Conservation (phyloP, 2,797 vertebrate species). For the Agapornis canus region DNA sequence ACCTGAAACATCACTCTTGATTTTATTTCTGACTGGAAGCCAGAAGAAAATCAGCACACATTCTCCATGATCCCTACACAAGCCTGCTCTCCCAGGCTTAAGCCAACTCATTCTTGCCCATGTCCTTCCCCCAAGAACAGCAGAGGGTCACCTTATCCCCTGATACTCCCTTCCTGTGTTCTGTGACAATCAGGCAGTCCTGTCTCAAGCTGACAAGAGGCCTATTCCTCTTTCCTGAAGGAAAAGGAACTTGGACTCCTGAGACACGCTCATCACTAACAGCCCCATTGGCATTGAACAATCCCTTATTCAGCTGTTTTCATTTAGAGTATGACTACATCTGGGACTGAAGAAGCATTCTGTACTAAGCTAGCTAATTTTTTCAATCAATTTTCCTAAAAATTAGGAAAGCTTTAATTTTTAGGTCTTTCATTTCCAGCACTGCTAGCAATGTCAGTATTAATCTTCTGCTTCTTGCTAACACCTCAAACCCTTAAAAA, state of each 20-base stretch:
- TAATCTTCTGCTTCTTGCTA: background rate
- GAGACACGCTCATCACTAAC: background rate
- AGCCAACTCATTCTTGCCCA: background rate
- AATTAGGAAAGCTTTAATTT: background rate
- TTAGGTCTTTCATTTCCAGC: background rate
- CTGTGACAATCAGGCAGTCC: background rate
- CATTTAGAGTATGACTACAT: background rate
- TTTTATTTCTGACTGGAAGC: background rate
- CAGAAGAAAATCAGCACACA: background rate
- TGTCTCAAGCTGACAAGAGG: background rate
- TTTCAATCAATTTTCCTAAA: background rate
- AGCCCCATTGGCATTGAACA: background rate
- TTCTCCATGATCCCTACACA: background rate
- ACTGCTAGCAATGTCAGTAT: background rate
- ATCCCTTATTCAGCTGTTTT: background rate
- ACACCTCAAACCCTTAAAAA: background rate
- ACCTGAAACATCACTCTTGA: background rate
- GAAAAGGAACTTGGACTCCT: background rate
- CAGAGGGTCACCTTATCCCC: background rate
- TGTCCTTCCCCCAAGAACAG: background rate
- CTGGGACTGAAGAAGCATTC: background rate
- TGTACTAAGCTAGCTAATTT: background rate
- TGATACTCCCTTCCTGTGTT: background rate
- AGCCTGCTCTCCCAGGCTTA: background rate
- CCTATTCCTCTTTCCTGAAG: background rate